phyloP scores from a whole-genome alignment of 2,113 vertebrate genomes.

The Oncorhynchus nerka region DNA sequence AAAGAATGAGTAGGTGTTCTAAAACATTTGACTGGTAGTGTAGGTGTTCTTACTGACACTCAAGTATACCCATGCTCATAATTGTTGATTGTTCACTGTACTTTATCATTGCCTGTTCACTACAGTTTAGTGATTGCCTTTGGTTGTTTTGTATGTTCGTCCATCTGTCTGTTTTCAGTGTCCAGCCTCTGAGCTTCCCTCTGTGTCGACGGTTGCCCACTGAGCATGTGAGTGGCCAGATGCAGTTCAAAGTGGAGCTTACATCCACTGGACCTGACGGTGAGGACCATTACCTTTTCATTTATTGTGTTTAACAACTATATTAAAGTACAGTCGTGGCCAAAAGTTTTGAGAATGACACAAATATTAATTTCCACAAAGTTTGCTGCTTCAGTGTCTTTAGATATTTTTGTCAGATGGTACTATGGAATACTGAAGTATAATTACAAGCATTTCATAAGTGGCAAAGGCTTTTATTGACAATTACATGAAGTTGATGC shows the following conservation, averaged over 20 bases:
- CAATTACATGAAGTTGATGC: too few species aligned
- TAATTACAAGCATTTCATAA: too few species aligned
- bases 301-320: neutral
- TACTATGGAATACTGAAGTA: too few species aligned
- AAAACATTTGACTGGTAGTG: too few species aligned
- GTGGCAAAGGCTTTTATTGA: too few species aligned
- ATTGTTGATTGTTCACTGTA: neutral
- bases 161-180: slow-evolving; percentile 69
- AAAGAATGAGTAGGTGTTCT: too few species aligned
- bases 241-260: slow-evolving; percentile 94
- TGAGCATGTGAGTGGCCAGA: slow-evolving; percentile 94
- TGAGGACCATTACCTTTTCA: slow-evolving; percentile 54
- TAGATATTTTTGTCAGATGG: too few species aligned
- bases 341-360: too few species aligned
- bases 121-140: neutral
- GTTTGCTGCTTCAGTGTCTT: too few species aligned
- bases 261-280: slow-evolving; percentile 88
- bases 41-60: too few species aligned
- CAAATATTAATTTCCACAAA: too few species aligned
- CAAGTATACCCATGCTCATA: neutral
- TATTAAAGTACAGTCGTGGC: too few species aligned
- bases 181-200: slow-evolving; percentile 89
- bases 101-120: neutral
- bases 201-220: slow-evolving; percentile 92
- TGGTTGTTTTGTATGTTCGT: neutral